A percentile compares a stretch with the other conserved stretches of the same genome.
These are phyloP conservation scores for Oncorhynchus masou DNA, from an alignment of 2,113 vertebrate species.

Conservation along the genomic window DNA sequence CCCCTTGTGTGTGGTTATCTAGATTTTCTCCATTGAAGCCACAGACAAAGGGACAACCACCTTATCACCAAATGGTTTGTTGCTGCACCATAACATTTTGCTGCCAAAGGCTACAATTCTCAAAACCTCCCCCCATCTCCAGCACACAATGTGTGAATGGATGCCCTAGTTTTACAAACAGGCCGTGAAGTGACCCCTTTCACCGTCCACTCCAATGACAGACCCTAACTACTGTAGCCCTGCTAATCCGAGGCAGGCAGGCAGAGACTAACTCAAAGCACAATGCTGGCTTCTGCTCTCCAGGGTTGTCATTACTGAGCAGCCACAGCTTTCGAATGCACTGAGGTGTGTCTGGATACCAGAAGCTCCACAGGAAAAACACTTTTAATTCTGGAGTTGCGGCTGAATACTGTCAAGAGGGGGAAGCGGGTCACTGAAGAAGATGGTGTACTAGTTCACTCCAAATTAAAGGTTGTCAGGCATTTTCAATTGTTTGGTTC, in stretches of 20 bases:
- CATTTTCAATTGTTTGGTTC: too few relatives aligned
- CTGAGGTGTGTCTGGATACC: not conserved
- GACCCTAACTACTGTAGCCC: not conserved
- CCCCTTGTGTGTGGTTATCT: not conserved
- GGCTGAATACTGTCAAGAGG: not conserved
- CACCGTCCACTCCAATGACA: not conserved
- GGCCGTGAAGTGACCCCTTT: slow-evolving; percentile 16
- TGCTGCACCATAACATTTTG: slow-evolving; percentile 29
- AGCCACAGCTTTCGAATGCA: not conserved
- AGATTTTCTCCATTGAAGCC: slow-evolving; percentile 1
- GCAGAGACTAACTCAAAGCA: not conserved
- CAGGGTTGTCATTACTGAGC: not conserved
- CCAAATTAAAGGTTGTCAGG: too few relatives aligned
- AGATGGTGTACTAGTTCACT: too few relatives aligned
- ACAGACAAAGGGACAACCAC: slow-evolving; percentile 5
- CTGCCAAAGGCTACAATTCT: slow-evolving; percentile 32
- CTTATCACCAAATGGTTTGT: slow-evolving; percentile 1
- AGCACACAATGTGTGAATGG: slow-evolving; percentile 32
- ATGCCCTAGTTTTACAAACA: slow-evolving; percentile 31
- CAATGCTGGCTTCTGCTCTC: not conserved
- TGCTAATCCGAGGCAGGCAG: not conserved
- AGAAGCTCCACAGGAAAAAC: not conserved
- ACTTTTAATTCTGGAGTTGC: not conserved
- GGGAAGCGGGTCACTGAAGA: not conserved
- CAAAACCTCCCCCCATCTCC: slow-evolving; percentile 11